These are phyloP conservation scores for Lumbricus terrestris DNA, from an alignment of 2,888 invertebrate genomes.

Conservation along the genomic window DNA sequence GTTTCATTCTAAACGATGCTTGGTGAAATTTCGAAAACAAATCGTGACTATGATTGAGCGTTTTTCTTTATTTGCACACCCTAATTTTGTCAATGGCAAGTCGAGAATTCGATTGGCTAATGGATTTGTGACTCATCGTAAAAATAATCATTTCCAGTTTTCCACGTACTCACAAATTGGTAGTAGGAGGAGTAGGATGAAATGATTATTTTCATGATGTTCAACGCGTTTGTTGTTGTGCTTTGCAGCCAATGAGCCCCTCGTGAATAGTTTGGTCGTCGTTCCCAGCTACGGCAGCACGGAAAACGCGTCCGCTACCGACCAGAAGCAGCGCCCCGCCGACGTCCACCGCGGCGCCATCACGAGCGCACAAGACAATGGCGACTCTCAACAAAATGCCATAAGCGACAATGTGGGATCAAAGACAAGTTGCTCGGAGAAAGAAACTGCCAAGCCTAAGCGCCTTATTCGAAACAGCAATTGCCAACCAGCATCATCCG, in stretches of 20 bases:
- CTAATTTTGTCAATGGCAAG: not conserved
- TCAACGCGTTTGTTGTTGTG: not conserved
- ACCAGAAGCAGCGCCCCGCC: not conserved
- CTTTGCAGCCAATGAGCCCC: not conserved
- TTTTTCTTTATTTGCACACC: too few species aligned
- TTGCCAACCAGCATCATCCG: not conserved
- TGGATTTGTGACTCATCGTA: too few species aligned
- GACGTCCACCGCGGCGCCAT: not conserved
- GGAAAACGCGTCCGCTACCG: not conserved
- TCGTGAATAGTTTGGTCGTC: not conserved
- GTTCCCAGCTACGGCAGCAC: conserved; percentile 9
- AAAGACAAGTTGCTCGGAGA: not conserved
- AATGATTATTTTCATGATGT: not conserved
- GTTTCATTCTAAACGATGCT: too few species aligned
- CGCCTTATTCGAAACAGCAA: conserved; percentile 11
- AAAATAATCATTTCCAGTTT: too few species aligned
- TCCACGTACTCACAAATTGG: too few species aligned
- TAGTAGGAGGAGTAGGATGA: too few species aligned
- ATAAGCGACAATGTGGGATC: not conserved
- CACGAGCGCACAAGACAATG: not conserved
- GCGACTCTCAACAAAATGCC: not conserved
- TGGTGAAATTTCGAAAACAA: too few species aligned
- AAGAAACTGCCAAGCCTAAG: not conserved
- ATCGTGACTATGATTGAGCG: too few species aligned
- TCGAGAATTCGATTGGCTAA: not conserved